Evolutionary conservation across 2,113 vertebrate genomes (phyloP).

Genomic region (Onychostruthus taczanowskii): DNA sequence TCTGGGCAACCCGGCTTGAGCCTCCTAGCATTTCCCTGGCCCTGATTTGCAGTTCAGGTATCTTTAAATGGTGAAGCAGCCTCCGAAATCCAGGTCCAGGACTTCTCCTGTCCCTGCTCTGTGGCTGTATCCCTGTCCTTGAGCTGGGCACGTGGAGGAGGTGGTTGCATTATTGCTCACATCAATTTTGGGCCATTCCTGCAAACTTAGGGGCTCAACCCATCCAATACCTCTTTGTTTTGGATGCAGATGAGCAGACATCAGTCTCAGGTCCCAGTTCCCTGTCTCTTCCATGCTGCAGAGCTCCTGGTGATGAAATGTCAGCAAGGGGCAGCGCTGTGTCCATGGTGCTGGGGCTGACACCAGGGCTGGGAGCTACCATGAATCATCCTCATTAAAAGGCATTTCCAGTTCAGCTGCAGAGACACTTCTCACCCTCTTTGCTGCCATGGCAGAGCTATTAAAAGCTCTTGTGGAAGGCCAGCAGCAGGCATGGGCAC

Average conservation of each 20-base stretch:
- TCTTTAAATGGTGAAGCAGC: neutral
- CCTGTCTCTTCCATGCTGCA: neutral
- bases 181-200: neutral
- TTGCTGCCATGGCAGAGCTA: neutral
- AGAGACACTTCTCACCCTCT: neutral
- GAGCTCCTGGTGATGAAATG: neutral
- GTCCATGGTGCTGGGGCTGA: neutral
- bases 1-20: fast-evolving
- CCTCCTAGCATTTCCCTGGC: neutral
- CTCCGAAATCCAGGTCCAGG: neutral
- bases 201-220: neutral
- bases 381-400: slow-evolving; percentile 19
- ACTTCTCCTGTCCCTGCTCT: neutral
- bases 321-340: neutral
- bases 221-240: neutral
- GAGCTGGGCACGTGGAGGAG: fast-evolving
- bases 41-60: neutral
- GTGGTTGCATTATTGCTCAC: neutral
- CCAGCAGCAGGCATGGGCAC: neutral
- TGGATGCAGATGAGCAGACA: neutral
- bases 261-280: neutral
- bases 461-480: neutral
- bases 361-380: neutral
- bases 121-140: neutral
- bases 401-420: neutral